phyloP scores from a whole-genome alignment of 2,888 invertebrate genomes.

The Lasius fuliginosus region DNA sequence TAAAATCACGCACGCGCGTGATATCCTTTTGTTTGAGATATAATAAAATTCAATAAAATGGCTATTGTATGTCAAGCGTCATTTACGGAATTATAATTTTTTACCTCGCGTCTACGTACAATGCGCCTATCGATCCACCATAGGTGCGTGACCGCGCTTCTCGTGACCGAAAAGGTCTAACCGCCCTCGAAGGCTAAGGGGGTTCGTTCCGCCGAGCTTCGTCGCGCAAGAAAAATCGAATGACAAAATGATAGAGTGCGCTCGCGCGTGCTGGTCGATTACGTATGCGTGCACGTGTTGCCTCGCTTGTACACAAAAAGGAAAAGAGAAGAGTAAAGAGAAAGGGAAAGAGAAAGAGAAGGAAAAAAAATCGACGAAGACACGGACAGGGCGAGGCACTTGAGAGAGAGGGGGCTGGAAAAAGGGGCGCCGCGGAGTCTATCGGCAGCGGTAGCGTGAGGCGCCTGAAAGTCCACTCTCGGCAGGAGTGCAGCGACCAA shows the following conservation, averaged over 20 bases:
- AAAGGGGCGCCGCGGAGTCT: constrained; percentile 80
- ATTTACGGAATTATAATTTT: constrained; percentile 33
- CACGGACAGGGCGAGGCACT: constrained; percentile 22
- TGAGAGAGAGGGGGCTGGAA: constrained; percentile 50
- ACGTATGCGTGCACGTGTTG: constrained; percentile 26
- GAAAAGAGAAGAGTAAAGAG: neutral
- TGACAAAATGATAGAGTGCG: constrained; percentile 69
- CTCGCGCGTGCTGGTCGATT: constrained; percentile 28
- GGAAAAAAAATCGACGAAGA: neutral
- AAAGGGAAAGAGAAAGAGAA: neutral
- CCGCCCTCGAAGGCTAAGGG: constrained; percentile 18
- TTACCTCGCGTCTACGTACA: neutral
- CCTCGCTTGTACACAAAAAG: constrained; percentile 32
- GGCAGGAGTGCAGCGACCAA: constrained; percentile 71
- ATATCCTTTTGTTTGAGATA: neutral
- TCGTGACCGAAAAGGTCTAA: constrained; percentile 69
- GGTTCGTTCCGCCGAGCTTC: constrained; percentile 35
- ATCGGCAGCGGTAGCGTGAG: constrained; percentile 79
- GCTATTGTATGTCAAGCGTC: neutral
- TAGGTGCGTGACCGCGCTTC: constrained; percentile 71
- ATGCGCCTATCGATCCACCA: constrained; percentile 32
- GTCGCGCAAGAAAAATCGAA: constrained; percentile 56
- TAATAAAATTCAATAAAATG: neutral
- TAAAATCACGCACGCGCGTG: neutral
- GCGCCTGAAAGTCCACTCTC: constrained; percentile 79